Base-by-base conservation (phyloP, 2,888 invertebrate genomes). In the Eustalomyia histrio region DNA sequence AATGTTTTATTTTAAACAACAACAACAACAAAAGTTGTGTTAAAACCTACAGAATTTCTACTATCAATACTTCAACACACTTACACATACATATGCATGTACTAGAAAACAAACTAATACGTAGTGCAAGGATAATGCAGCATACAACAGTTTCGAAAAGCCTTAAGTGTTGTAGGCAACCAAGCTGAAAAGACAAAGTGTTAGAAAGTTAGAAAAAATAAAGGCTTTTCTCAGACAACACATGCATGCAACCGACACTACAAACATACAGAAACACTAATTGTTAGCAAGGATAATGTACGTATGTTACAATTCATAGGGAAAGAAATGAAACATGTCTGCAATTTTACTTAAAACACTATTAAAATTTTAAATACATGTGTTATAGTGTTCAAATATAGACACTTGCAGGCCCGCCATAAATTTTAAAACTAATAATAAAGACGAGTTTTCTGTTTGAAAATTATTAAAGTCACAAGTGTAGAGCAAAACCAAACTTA, bases 151-250 rank as follows among this genome's bases (percentile, higher is more conserved):
- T 63, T 47, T 12, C 5, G 43, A 24, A 63, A 43, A 52, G 18
- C 65, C 61, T 58, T 50, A 72, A 76, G 67, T 60, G 80, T 57
- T 72, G 50, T 61, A 80, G 64, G 67, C 67, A 71, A 16, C 78
- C 29, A 72, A 79, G 79, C 68, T 61, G 50, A 80, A 75, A 80
- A 71, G 75, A 61, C 79, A 79, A 79, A 79, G 82, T 82, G 76
- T 82, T 79, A 76, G 82, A 73, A 72, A 72, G 76, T 79, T 82
- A 68, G 61, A 79, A 50, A 21, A 39, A n/a, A n/a, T n/a, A n/a
- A 63, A 74, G 52, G 43, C 63, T 63, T 67, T 63, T 50, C 60
- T 63, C 55, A 55, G n/a, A 63, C 55, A 43, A 17, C 72, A 72
- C 50, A 64, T 64, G 21, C 50, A 64, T 64, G 21, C 43, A 17